Percentiles rank a stretch among this genome's conserved stretches.
Evolutionary conservation across 1,140 invertebrate genomes (phyloP).

Genomic region (Contarinia nasturtii): DNA sequence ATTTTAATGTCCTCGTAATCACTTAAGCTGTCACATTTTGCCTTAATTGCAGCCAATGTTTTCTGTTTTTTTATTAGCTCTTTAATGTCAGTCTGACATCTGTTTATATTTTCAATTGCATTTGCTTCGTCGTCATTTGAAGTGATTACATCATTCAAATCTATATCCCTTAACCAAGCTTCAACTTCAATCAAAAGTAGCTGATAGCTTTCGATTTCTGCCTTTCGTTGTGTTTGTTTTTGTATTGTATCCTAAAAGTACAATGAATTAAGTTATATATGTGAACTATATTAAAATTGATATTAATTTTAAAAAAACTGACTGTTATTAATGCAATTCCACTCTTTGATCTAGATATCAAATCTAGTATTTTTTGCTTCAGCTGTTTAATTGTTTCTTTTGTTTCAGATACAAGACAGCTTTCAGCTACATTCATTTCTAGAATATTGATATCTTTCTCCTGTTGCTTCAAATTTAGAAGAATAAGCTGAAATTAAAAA

Average conservation of each 20-base stretch:
- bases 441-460: not conserved
- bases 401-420: no score
- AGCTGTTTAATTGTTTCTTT: no score
- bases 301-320: no score
- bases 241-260: constrained; percentile 28
- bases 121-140: not conserved
- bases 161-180: constrained; percentile 31
- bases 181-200: constrained; percentile 34
- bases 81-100: constrained; percentile 15
- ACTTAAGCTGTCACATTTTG: constrained; percentile 16
- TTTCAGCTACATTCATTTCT: no score
- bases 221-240: constrained; percentile 29
- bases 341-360: not conserved
- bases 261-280: not conserved
- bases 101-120: constrained; percentile 8
- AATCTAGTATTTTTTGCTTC: not conserved
- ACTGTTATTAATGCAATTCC: not conserved
- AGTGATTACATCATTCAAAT: constrained; percentile 7
- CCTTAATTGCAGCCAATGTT: constrained; percentile 17
- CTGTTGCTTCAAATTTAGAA: not conserved
- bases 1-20: constrained; percentile 19
- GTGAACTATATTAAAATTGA: no score
- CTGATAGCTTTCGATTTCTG: constrained; percentile 37
- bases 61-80: constrained; percentile 19
- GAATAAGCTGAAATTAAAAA: not conserved